Conservation (phyloP, 2,797 vertebrate genomes). For the Danio aesculapii region DNA sequence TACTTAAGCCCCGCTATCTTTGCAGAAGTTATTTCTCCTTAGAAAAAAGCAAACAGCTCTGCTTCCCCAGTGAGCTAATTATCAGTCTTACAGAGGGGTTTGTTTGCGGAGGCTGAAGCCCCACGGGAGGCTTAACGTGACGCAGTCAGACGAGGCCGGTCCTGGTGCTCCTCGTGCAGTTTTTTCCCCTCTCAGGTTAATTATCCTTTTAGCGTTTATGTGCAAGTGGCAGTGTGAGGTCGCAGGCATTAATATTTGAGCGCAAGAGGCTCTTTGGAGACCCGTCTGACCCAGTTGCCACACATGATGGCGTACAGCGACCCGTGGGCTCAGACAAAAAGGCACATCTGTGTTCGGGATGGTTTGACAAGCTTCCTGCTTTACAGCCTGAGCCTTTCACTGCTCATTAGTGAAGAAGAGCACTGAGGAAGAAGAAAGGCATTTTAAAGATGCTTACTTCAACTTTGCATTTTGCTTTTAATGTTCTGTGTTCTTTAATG, state of each 20-base stretch:
- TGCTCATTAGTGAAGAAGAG: conserved; percentile 20
- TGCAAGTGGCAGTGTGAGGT: conserved; percentile 20
- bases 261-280: conserved; percentile 37
- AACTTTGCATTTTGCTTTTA: neutral
- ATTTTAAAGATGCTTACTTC: conserved; percentile 20
- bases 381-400: conserved; percentile 29
- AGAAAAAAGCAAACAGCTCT: conserved; percentile 32
- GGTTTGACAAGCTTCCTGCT: conserved; percentile 36
- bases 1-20: conserved; percentile 19
- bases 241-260: conserved; percentile 50
- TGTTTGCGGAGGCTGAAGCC: conserved; percentile 51
- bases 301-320: conserved; percentile 25
- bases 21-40: conserved; percentile 46
- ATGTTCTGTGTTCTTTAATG: neutral
- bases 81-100: conserved; percentile 51
- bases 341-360: conserved; percentile 10
- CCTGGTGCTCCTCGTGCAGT: neutral
- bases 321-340: conserved; percentile 27
- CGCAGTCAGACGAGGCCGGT: conserved; percentile 21
- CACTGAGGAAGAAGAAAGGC: conserved; percentile 2
- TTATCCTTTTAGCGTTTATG: conserved; percentile 43
- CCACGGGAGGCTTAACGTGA: conserved; percentile 46
- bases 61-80: conserved; percentile 66
- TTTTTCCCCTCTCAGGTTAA: conserved; percentile 37
- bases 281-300: conserved; percentile 57